Conservation (phyloP, 2,888 invertebrate species). For the Tuta absoluta region DNA sequence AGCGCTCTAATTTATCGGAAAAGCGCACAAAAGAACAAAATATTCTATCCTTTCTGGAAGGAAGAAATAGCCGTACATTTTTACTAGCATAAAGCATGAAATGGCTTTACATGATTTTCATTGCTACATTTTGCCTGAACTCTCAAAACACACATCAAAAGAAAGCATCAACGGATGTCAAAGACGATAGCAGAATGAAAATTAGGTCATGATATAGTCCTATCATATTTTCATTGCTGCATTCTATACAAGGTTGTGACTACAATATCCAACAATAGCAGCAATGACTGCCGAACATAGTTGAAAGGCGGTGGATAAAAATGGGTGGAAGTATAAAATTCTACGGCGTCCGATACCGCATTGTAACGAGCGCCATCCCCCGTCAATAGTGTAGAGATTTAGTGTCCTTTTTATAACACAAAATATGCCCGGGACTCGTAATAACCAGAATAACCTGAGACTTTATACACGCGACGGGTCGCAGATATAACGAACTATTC, state of each 20-base stretch:
- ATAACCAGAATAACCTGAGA: constrained; percentile 60
- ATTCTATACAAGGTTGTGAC: too few species aligned
- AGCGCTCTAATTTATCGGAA: constrained; percentile 41
- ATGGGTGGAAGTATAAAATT: constrained; percentile 56
- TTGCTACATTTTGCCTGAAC: neutral
- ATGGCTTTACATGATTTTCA: neutral
- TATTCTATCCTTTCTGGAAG: constrained; percentile 44
- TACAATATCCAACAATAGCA: too few species aligned
- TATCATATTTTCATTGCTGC: too few species aligned
- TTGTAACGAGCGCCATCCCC: constrained; percentile 65
- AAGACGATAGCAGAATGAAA: too few species aligned
- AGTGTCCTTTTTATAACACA: constrained; percentile 59
- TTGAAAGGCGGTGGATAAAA: neutral
- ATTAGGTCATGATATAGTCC: too few species aligned
- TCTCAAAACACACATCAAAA: neutral
- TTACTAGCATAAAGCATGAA: constrained; percentile 51
- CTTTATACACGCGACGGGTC: constrained; percentile 50
- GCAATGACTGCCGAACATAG: too few species aligned
- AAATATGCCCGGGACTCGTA: constrained; percentile 50
- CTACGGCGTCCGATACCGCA: constrained; percentile 57
- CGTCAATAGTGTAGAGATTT: constrained; percentile 67
- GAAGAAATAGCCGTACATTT: constrained; percentile 44
- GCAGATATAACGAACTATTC: constrained; percentile 69
- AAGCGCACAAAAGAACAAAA: constrained; percentile 38
- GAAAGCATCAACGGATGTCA: neutral